Evolutionary conservation across 1,140 invertebrate species (phyloP).

Genomic region (Leguminivora glycinivorella): DNA sequence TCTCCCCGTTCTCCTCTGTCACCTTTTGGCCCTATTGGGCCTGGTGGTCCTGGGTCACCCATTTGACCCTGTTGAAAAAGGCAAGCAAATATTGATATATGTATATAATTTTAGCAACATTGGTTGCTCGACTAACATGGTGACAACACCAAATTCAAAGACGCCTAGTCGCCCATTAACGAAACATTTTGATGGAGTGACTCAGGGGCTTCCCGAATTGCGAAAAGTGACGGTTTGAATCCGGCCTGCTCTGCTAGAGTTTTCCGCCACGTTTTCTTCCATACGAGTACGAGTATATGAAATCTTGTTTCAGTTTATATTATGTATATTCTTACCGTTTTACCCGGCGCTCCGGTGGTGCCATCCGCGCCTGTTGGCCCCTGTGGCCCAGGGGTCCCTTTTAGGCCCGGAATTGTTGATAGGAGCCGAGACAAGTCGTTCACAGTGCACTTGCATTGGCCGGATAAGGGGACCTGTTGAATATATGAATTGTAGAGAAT

Average conservation of each 20-base stretch:
- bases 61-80: slow-evolving; percentile 70
- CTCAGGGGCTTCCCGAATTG: too few relatives aligned
- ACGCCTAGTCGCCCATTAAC: too few relatives aligned
- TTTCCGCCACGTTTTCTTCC: too few relatives aligned
- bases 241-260: too few relatives aligned
- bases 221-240: too few relatives aligned
- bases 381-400: slow-evolving; percentile 83
- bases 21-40: slow-evolving; percentile 77
- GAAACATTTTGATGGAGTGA: too few relatives aligned
- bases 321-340: slow-evolving; percentile 55
- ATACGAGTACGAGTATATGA: too few relatives aligned
- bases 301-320: neutral
- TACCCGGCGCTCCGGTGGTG: slow-evolving; percentile 66
- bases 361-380: slow-evolving; percentile 81
- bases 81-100: too few relatives aligned
- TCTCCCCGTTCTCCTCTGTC: slow-evolving; percentile 85
- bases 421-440: slow-evolving; percentile 63
- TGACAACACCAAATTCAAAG: too few relatives aligned
- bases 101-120: too few relatives aligned
- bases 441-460: slow-evolving; percentile 61
- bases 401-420: slow-evolving; percentile 81
- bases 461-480: slow-evolving; percentile 42
- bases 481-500: too few relatives aligned
- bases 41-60: slow-evolving; percentile 83
- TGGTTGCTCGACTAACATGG: too few relatives aligned